Conservation (phyloP, 1,140 invertebrate genomes). For the Scaptomyza graminum region DNA sequence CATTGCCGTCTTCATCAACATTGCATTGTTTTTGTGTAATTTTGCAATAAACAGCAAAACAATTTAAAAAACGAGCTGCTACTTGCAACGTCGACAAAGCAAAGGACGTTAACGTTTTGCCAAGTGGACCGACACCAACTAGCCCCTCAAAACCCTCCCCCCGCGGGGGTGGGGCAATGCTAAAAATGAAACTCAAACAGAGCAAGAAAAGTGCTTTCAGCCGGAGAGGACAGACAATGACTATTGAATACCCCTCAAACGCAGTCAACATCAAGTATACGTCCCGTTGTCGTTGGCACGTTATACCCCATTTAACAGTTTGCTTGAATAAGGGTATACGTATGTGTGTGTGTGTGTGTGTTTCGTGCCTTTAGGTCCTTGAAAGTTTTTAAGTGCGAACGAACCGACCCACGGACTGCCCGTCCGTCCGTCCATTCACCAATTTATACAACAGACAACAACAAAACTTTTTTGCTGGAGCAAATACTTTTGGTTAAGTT, state of each 20-base stretch:
- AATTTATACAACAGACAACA: conserved; percentile 55
- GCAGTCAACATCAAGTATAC: too few relatives aligned
- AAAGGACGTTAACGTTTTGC: conserved; percentile 79
- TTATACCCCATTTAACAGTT: not conserved
- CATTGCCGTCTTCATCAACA: conserved; percentile 70
- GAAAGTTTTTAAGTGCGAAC: conserved; percentile 55
- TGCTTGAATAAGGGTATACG: not conserved
- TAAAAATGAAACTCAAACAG: conserved; percentile 50
- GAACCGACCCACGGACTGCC: too few relatives aligned
- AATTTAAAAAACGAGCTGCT: conserved; percentile 68
- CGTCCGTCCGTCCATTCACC: conserved; percentile 53
- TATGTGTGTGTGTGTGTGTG: conserved; percentile 10
- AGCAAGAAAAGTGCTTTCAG: conserved; percentile 3
- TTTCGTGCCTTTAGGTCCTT: conserved; percentile 11
- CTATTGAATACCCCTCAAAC: not conserved
- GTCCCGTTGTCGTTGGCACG: not conserved
- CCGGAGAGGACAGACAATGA: not conserved
- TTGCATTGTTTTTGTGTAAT: conserved; percentile 82
- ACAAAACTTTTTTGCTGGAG: conserved; percentile 43
- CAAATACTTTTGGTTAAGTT: conserved; percentile 62
- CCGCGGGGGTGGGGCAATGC: too few relatives aligned
- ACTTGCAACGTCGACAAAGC: conserved; percentile 63
- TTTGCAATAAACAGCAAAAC: conserved; percentile 83
- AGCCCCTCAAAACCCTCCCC: conserved; percentile 24
- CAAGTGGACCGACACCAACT: conserved; percentile 72